These are phyloP conservation scores for Ditylenchus dipsaci DNA, from an alignment of 1,140 invertebrate genomes.

Conservation along the genomic window DNA sequence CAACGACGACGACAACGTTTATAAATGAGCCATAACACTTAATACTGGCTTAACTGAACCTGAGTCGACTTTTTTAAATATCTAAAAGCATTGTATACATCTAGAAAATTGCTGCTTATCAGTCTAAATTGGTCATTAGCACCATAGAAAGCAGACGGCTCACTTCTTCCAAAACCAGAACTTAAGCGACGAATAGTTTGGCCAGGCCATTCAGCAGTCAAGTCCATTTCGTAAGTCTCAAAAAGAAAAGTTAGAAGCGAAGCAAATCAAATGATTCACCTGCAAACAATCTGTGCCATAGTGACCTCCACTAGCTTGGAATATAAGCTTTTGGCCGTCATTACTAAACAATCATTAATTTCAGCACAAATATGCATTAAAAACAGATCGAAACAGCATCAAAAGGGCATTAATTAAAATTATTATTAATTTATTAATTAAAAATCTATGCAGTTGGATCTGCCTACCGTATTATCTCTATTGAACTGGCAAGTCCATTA, in stretches of 20 bases:
- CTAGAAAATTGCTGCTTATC: not conserved
- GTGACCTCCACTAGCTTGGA: not conserved
- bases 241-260: not conserved
- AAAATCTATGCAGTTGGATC: no score
- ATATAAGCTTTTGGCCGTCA: not conserved
- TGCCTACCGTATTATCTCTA: no score
- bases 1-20: no score
- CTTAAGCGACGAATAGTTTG: not conserved
- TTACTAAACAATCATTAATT: no score
- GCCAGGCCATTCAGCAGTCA: not conserved
- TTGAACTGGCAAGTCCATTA: no score
- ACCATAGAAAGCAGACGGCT: not conserved
- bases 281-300: not conserved
- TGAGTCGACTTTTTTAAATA: not conserved
- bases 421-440: no score
- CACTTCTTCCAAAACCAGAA: not conserved
- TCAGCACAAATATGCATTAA: no score
- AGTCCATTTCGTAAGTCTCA: not conserved
- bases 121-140: not conserved
- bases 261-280: no score
- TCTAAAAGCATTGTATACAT: not conserved
- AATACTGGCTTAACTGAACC: not conserved
- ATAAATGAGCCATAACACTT: no score
- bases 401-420: no score
- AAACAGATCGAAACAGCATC: no score